These are phyloP conservation scores for Tethya wilhelma DNA, from an alignment of 37 sponge, comb jelly and placozoan species.

Conservation along the genomic window DNA sequence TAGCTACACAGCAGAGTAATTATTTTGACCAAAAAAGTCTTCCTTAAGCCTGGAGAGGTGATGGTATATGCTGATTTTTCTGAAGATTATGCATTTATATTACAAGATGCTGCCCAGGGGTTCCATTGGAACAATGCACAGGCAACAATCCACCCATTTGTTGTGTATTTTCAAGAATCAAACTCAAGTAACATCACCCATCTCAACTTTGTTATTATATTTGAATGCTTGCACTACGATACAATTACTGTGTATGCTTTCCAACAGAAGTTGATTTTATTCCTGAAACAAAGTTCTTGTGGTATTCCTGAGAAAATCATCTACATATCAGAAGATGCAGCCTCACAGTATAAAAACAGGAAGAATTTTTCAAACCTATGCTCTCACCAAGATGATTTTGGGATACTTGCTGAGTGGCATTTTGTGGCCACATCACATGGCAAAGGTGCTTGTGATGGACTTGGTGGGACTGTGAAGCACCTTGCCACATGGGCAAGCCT, in stretches of 20 bases:
- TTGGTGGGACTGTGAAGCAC: too few species aligned
- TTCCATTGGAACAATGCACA: constrained; percentile 64
- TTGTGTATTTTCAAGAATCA: background rate
- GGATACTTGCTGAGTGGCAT: constrained; percentile 24
- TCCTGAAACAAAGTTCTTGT: constrained; percentile 4
- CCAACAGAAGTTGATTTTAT: constrained; percentile 24
- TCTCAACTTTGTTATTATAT: constrained; percentile 1
- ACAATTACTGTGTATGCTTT: constrained; percentile 40
- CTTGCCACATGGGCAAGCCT: too few species aligned
- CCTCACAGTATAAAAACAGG: constrained; percentile 46
- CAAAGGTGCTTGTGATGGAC: too few species aligned
- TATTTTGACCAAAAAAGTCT: background rate
- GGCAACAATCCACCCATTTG: constrained; percentile 39
- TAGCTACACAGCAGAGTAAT: constrained; percentile 27
- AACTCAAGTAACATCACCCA: background rate
- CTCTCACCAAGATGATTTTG: constrained; percentile 42
- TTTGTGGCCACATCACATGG: too few species aligned
- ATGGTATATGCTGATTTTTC: constrained; percentile 33
- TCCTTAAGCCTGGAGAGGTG: background rate
- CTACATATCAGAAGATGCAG: constrained; percentile 28
- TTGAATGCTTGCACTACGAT: constrained; percentile 44
- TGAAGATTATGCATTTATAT: constrained; percentile 36
- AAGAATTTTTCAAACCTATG: constrained; percentile 41
- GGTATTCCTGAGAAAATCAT: constrained; percentile 19
- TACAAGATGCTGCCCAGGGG: constrained; percentile 56